Evolutionary conservation across 1,140 invertebrate genomes (phyloP).

Genomic region (Atta texana): DNA sequence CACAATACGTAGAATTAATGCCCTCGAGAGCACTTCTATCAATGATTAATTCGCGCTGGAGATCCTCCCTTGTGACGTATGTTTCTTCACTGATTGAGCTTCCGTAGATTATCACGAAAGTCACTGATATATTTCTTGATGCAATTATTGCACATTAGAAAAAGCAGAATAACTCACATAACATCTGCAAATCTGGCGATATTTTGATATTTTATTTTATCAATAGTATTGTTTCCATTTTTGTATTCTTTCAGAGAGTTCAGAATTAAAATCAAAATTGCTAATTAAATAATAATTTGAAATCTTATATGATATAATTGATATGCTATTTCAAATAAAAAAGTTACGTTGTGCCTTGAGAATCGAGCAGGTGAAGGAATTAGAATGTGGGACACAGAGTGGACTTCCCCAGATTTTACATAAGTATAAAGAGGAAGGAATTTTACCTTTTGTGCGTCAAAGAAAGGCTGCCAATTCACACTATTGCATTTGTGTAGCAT

Average conservation of each 20-base stretch:
- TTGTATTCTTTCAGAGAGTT: not conserved
- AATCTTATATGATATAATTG: not conserved
- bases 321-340: not conserved
- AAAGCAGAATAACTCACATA: not conserved
- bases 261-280: not conserved
- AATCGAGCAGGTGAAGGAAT: not conserved
- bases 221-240: not conserved
- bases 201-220: slow-evolving; percentile 7
- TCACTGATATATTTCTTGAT: slow-evolving; percentile 22
- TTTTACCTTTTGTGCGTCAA: slow-evolving; percentile 68
- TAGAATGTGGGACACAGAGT: slow-evolving; percentile 22
- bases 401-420: slow-evolving; percentile 1
- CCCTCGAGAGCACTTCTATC: slow-evolving; percentile 21
- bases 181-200: not conserved
- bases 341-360: not conserved
- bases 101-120: not conserved
- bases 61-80: slow-evolving; percentile 2
- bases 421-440: slow-evolving; percentile 13
- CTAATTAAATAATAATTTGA: not conserved
- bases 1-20: slow-evolving; percentile 39
- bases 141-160: not conserved
- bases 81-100: slow-evolving; percentile 16
- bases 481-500: slow-evolving; percentile 43
- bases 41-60: not conserved
- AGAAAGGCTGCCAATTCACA: slow-evolving; percentile 59